Conservation (phyloP, 2,113 vertebrate genomes). For the Amblyopsis rosae region DNA sequence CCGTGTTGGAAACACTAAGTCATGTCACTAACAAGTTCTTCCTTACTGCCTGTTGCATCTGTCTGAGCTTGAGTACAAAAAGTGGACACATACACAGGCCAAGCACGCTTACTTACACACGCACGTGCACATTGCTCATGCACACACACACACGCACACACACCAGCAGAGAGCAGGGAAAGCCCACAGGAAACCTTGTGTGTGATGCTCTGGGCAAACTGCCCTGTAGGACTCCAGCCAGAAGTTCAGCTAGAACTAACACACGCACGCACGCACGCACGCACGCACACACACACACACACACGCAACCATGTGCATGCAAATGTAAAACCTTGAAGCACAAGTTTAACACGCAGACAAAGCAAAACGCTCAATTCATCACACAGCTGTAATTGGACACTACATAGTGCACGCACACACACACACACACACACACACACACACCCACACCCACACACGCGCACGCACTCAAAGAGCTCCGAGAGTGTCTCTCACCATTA, state of each 20-base stretch:
- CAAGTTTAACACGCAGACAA: neutral
- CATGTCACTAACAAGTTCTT: no score
- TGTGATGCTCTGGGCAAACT: slow-evolving; percentile 52
- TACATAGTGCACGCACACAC: neutral
- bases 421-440: neutral
- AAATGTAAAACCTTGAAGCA: neutral
- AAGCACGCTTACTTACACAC: slow-evolving; percentile 18
- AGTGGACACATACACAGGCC: slow-evolving; percentile 1
- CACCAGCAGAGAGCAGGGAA: slow-evolving; percentile 34
- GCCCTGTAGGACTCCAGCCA: slow-evolving; percentile 44
- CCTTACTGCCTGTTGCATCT: no score
- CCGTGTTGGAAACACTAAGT: no score
- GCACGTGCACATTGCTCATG: slow-evolving; percentile 4
- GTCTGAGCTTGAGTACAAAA: no score
- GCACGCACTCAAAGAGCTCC: neutral
- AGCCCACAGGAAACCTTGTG: slow-evolving; percentile 59
- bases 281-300: neutral
- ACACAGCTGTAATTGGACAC: slow-evolving; percentile 5
- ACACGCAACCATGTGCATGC: neutral
- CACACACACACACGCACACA: slow-evolving; percentile 25
- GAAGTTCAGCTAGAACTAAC: slow-evolving; percentile 17
- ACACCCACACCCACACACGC: slow-evolving; percentile 4
- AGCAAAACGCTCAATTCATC: neutral
- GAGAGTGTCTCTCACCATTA: slow-evolving; percentile 65
- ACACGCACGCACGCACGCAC: slow-evolving; percentile 11